Percentiles rank a stretch among this genome's conserved stretches.
These are phyloP conservation scores for Eupithecia vulgata DNA, from an alignment of 2,888 invertebrate genomes.

Conservation along the genomic window DNA sequence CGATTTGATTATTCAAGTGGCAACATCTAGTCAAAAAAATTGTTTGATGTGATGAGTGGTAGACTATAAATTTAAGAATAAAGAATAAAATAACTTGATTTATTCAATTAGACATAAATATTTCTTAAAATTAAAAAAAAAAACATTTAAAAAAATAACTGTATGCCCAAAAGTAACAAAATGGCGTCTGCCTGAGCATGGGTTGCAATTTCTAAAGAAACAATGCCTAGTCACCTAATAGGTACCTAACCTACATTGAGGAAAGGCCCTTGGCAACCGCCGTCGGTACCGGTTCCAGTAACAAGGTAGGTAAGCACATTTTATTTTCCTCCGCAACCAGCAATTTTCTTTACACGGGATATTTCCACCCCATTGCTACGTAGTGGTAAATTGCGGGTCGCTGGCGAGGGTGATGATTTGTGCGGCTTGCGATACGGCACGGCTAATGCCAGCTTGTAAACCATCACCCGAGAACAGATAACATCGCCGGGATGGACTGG, in stretches of 20 bases:
- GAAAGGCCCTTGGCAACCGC: neutral
- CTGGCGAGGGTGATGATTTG: conserved; percentile 58
- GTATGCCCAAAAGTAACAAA: too few species aligned
- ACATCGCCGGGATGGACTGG: neutral
- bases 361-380: neutral
- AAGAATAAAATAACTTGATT: too few species aligned
- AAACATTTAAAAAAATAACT: too few species aligned
- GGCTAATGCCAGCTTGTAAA: conserved; percentile 56
- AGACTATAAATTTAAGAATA: too few species aligned
- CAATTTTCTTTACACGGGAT: neutral
- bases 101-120: too few species aligned
- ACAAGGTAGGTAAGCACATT: neutral
- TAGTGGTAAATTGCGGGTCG: neutral
- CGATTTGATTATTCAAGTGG: too few species aligned
- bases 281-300: neutral
- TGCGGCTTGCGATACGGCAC: conserved; percentile 52
- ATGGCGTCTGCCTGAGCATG: too few species aligned
- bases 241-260: neutral
- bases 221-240: neutral
- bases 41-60: too few species aligned
- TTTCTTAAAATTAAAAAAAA: too few species aligned
- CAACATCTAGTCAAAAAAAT: too few species aligned
- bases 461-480: conserved; percentile 49
- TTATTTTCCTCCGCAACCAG: neutral
- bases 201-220: neutral